Evolutionary conservation across 2,797 vertebrate species (phyloP).

Genomic region (Acipenser oxyrinchus): DNA sequence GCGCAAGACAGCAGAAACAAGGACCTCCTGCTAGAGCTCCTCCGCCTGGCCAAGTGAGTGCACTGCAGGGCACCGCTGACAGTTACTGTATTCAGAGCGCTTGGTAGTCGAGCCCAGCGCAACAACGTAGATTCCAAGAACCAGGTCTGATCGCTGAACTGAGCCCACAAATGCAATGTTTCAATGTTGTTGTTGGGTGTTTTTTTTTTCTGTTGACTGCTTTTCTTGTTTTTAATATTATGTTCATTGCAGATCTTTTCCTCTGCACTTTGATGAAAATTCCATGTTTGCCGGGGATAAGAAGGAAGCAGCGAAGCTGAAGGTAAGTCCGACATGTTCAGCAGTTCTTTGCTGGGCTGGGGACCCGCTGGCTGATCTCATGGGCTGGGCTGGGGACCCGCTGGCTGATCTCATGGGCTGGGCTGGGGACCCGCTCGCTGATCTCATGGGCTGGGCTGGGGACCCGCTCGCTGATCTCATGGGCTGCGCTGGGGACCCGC

Average conservation of each 20-base stretch:
- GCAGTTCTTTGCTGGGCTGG: too few relatives aligned
- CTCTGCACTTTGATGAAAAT: conserved; percentile 84
- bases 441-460: too few relatives aligned
- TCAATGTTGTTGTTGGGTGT: neutral
- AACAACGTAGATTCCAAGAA: too few relatives aligned
- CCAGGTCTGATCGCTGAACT: too few relatives aligned
- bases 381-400: too few relatives aligned
- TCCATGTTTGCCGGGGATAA: conserved; percentile 80
- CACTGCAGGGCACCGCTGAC: neutral
- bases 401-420: too few relatives aligned
- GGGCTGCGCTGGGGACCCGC: too few relatives aligned
- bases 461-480: too few relatives aligned
- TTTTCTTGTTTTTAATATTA: neutral
- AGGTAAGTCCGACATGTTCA: conserved; percentile 50
- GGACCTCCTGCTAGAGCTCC: conserved; percentile 66
- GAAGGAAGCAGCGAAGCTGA: conserved; percentile 76
- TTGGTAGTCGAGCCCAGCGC: too few relatives aligned
- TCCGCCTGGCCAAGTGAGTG: conserved; percentile 74
- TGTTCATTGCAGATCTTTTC: conserved; percentile 67
- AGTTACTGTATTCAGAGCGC: neutral
- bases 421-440: too few relatives aligned
- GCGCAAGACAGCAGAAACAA: conserved; percentile 62
- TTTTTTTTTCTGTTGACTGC: neutral
- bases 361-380: too few relatives aligned
- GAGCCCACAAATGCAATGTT: too few relatives aligned